A percentile compares a stretch with the other conserved stretches of the same genome.
Conservation (phyloP, 1,140 invertebrate species). For the Hypothenemus hampei region DNA sequence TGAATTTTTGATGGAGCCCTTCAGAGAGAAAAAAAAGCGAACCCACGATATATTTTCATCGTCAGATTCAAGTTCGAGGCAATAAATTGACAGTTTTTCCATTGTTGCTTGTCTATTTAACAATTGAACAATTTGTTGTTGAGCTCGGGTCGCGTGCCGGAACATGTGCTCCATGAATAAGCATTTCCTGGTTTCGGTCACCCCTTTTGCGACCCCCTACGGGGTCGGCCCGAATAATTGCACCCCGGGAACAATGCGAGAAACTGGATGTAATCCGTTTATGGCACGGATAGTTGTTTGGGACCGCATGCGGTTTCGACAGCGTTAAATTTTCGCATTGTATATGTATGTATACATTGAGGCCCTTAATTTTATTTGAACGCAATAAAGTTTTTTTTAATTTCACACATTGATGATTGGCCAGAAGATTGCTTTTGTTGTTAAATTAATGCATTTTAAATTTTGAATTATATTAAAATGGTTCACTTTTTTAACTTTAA, state of each 20-base stretch:
- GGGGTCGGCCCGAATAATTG: constrained; percentile 18
- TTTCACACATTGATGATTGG: no score
- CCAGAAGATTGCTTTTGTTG: no score
- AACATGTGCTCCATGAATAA: constrained; percentile 26
- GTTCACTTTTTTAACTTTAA: no score
- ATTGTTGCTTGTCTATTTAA: not conserved
- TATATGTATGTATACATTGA: constrained; percentile 1
- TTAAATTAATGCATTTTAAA: no score
- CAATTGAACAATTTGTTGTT: constrained; percentile 5
- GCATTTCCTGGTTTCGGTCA: constrained; percentile 18
- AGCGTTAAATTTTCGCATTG: constrained; percentile 27
- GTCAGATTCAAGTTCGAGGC: no score
- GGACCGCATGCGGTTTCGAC: constrained; percentile 22
- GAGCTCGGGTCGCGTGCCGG: constrained; percentile 17
- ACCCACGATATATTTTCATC: no score
- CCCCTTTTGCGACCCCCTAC: constrained; percentile 5
- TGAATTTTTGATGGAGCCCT: not conserved
- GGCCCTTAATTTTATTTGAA: constrained; percentile 2
- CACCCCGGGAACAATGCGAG: constrained; percentile 22
- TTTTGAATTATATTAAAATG: no score
- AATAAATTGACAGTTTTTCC: no score
- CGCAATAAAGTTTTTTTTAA: no score
- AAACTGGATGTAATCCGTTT: constrained; percentile 27
- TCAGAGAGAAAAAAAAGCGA: not conserved
- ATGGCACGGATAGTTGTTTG: constrained; percentile 22